Evolutionary conservation across 2,888 invertebrate genomes (phyloP), one percentile per base, ranked within the genome.

Genomic region (Agonopterix arenella): DNA sequence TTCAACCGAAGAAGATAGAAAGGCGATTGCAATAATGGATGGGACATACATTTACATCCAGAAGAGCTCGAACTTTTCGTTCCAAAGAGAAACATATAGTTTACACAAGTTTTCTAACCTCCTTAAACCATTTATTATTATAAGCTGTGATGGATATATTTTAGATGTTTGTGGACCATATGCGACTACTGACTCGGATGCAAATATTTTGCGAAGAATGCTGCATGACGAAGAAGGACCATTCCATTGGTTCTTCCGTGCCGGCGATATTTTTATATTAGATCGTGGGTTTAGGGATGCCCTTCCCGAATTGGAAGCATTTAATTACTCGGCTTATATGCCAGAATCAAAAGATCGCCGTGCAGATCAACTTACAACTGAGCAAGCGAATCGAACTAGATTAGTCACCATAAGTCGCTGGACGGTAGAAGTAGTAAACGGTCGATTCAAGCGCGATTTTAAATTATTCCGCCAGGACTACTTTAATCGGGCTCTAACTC

Each of bases 221-320:
- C 40, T 37, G 44, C 44, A 47, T 45, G 50, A 53, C 46, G 7
- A 41, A 44, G 36, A 48, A 36, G 36, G 42, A 9, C 46, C 44
- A 8, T 41, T 45, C 37, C 48, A 48, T 38, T 38, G 43, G 8
- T 50, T 50, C 50, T 44, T 52, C 11, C 36, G 45, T 10, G 13
- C 43, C 28, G 49, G 49, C 13, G 56, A 56, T 40, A 51, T 57
- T 10, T 51, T 58, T 18, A 48, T 58, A 38, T 43, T 58, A 11
- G 55, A 56, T 46, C 51, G 55, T 18, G 56, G 56, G n/a, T 58
- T 58, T 50, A 44, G 52, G n/a, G 55, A 58, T 44, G 43, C 52
- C 10, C 44, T 58, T 9, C 8, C 8, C 10, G 11, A 13, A 8
- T 44, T 44, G 13, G 10, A 4, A 4, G 11, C 44, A 4, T 13